phyloP scores from a whole-genome alignment of 2,113 vertebrate species.

The Boulengeromyrus knoepffleri region DNA sequence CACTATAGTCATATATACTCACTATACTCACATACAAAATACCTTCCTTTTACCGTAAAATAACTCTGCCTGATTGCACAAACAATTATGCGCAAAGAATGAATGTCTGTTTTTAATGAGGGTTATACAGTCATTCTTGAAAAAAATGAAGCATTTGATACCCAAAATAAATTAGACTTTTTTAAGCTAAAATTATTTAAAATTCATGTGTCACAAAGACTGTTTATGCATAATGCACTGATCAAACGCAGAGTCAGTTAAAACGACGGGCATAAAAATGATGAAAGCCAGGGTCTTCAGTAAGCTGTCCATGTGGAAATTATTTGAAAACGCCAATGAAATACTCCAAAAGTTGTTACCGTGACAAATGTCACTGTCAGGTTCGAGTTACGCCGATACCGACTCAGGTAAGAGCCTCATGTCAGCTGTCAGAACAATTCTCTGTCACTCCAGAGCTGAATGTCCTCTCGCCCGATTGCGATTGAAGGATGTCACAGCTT shows the following conservation, averaged over 20 bases:
- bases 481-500: constrained; percentile 22
- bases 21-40: not conserved
- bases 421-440: not conserved
- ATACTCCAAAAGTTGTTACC: not conserved
- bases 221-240: not conserved
- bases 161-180: not conserved
- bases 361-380: not conserved
- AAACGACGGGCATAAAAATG: not conserved
- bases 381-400: not conserved
- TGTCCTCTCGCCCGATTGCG: constrained; percentile 1
- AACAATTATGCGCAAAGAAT: not conserved
- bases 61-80: not conserved
- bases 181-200: not conserved
- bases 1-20: not conserved
- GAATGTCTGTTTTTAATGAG: not conserved
- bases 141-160: not conserved
- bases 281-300: not conserved
- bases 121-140: not conserved
- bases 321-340: not conserved
- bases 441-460: not conserved
- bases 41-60: not conserved
- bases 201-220: not conserved
- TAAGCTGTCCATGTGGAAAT: not conserved
- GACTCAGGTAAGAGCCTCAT: not conserved
- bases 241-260: not conserved